phyloP scores from a whole-genome alignment of 2,113 vertebrate species.

The Carassius gibelio region DNA sequence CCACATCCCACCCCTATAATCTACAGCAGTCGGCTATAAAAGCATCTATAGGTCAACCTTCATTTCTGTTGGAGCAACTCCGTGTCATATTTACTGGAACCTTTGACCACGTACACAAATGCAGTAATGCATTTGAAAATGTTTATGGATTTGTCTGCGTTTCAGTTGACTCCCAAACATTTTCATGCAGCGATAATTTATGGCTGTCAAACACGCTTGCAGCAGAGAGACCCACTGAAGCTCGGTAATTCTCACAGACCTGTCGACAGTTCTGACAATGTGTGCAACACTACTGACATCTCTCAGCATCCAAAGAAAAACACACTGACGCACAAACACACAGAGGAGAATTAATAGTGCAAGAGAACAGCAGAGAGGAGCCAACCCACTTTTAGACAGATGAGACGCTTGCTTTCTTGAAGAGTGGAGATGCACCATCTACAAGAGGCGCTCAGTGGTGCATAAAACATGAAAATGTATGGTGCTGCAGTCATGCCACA shows the following conservation, averaged over 20 bases:
- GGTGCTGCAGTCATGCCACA: slow-evolving; percentile 63
- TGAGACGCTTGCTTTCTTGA: slow-evolving; percentile 65
- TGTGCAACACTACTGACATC: slow-evolving; percentile 76
- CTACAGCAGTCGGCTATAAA: slow-evolving; percentile 36
- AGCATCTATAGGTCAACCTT: slow-evolving; percentile 41
- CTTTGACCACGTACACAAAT: slow-evolving; percentile 70
- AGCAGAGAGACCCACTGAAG: slow-evolving; percentile 74
- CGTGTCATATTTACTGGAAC: slow-evolving; percentile 51
- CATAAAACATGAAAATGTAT: slow-evolving; percentile 80
- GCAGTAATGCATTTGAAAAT: slow-evolving; percentile 76
- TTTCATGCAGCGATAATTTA: slow-evolving; percentile 75
- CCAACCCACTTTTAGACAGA: slow-evolving; percentile 63
- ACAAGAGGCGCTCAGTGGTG: slow-evolving; percentile 75
- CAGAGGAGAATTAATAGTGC: slow-evolving; percentile 80
- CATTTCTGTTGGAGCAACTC: slow-evolving; percentile 40
- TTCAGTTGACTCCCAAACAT: slow-evolving; percentile 65
- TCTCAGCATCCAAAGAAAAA: slow-evolving; percentile 61
- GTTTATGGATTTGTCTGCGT: slow-evolving; percentile 70
- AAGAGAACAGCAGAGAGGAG: slow-evolving; percentile 61
- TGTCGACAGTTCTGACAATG: slow-evolving; percentile 79
- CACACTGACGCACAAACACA: slow-evolving; percentile 37
- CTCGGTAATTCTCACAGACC: slow-evolving; percentile 75
- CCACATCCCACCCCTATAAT: slow-evolving; percentile 21
- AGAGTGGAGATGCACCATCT: slow-evolving; percentile 67
- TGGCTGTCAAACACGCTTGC: slow-evolving; percentile 74